Conservation (phyloP, 1,140 invertebrate genomes). For the Palaemon carinicauda region DNA sequence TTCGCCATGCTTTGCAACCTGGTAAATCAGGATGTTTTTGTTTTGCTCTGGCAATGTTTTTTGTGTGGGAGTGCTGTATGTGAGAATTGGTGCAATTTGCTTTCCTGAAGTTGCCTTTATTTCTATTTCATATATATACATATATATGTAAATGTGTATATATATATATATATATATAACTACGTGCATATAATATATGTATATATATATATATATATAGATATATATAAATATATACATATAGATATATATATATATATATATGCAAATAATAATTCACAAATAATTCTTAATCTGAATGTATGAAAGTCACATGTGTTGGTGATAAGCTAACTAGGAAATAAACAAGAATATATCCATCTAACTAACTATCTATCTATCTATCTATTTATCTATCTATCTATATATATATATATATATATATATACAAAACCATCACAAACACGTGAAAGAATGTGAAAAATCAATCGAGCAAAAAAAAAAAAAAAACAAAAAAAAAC, state of each 20-base stretch:
- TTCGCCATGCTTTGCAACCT: no score
- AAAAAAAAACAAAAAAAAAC: background rate
- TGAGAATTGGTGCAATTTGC: no score
- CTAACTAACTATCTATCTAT: no score
- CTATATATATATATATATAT: background rate
- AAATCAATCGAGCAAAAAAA: background rate
- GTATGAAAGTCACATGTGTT: no score
- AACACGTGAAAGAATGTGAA: background rate
- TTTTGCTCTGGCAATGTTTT: no score
- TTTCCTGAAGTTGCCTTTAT: no score
- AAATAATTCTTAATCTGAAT: no score
- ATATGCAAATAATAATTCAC: background rate
- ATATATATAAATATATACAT: background rate
- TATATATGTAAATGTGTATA: background rate
- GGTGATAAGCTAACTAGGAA: no score
- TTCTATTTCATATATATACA: background rate
- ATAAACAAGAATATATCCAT: no score
- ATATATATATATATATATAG: background rate
- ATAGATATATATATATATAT: conserved; percentile 7
- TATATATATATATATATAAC: conserved; percentile 5
- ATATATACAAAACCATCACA: background rate
- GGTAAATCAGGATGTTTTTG: no score
- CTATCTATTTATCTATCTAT: background rate
- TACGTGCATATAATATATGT: background rate
- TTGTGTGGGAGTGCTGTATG: no score